Conservation (phyloP, 2,888 invertebrate species). For the Calliphora vomitoria region DNA sequence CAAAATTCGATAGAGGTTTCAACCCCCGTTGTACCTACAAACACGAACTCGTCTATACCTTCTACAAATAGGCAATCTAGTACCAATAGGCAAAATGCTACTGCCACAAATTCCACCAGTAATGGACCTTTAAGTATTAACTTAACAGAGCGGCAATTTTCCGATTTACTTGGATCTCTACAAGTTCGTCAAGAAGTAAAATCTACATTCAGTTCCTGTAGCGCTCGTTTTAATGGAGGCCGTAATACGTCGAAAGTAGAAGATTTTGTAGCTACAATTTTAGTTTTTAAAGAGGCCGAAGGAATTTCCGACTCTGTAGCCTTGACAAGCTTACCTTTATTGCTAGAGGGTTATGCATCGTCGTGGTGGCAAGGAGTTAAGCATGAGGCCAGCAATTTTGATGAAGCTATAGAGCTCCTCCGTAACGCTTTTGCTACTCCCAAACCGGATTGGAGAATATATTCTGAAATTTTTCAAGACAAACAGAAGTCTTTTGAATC, state of each 20-base stretch:
- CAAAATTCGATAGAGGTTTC: too few species aligned
- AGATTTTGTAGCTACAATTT: neutral
- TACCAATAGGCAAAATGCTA: neutral
- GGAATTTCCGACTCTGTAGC: neutral
- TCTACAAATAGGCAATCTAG: neutral
- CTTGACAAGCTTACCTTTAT: neutral
- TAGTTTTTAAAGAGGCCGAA: neutral
- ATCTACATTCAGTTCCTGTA: constrained; percentile 27
- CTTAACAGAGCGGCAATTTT: constrained; percentile 1
- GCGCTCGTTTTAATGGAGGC: constrained; percentile 39
- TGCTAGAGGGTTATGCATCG: neutral
- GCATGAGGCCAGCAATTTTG: neutral
- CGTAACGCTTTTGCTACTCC: neutral
- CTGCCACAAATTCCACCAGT: neutral
- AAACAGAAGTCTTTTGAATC: constrained; percentile 9
- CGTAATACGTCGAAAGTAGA: constrained; percentile 12
- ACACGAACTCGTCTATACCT: too few species aligned
- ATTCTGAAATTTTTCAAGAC: neutral
- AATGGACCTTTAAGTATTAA: neutral
- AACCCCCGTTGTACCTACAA: too few species aligned
- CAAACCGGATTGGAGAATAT: neutral
- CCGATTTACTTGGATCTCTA: constrained; percentile 2
- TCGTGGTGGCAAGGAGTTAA: constrained; percentile 6
- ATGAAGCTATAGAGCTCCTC: neutral
- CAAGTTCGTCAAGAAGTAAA: constrained; percentile 7